Conservation (phyloP, 2,888 invertebrate genomes). For the Nymphalis c-album region DNA sequence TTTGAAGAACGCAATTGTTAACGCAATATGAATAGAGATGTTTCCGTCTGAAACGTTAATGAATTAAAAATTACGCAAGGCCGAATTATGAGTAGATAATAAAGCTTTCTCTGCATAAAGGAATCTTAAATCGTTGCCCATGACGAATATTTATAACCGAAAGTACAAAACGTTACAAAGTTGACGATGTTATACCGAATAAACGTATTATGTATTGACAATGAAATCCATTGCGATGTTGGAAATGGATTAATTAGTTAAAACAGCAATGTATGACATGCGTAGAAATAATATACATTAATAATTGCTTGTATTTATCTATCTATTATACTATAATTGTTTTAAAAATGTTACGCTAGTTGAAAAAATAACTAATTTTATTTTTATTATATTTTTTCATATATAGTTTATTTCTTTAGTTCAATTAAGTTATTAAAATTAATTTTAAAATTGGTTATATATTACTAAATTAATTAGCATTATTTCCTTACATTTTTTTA, state of each 20-base stretch:
- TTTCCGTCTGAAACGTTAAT: slow-evolving; percentile 26
- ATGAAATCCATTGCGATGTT: neutral
- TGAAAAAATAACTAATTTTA: too few relatives aligned
- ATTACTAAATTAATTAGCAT: too few relatives aligned
- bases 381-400: too few relatives aligned
- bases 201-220: slow-evolving; percentile 8
- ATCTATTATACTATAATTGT: too few relatives aligned
- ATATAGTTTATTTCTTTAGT: too few relatives aligned
- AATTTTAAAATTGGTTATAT: too few relatives aligned
- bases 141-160: slow-evolving; percentile 64
- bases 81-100: slow-evolving; percentile 52
- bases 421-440: too few relatives aligned
- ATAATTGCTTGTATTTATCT: too few relatives aligned
- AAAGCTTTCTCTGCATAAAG: slow-evolving; percentile 66
- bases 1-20: slow-evolving; percentile 5
- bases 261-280: neutral
- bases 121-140: slow-evolving; percentile 60
- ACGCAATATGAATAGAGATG: slow-evolving; percentile 22
- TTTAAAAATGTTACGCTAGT: too few relatives aligned
- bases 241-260: neutral
- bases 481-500: too few relatives aligned
- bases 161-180: slow-evolving; percentile 43
- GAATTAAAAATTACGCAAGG: slow-evolving; percentile 53
- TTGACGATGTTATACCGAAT: slow-evolving; percentile 14
- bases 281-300: neutral